Evolutionary conservation across 2,888 invertebrate genomes (phyloP), one percentile per base, ranked within the genome.

Genomic region (Acanthoscelides obtectus): DNA sequence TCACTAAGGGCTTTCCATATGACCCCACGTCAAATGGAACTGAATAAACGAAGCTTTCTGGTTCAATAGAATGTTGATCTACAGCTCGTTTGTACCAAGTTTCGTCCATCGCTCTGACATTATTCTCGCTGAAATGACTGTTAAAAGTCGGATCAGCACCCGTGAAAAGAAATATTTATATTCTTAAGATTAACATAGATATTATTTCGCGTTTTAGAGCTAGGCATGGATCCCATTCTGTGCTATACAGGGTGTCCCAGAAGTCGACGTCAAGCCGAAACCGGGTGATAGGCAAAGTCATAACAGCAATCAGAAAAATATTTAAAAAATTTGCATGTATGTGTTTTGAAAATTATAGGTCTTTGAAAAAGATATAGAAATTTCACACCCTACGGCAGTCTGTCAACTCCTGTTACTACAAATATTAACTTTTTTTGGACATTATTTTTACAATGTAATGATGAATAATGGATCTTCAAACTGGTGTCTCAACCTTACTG

Each of bases 31-130:
- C 92, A 84, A 94, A 94, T 0, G 94, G 94, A 27, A 95, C 93
- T 68, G 96, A 95, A 85, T 93, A 97, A 0, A 97, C 96, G 83
- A 96, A 97, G 83, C 96, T 95, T 80, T 95, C 94, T 0, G 93
- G 93, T 79, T 96, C 95, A 70, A 94, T 90, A 0, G 91, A 87
- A 82, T 96, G 94, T 80, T 96, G 96, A 83, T 97, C 96, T 0
- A 97, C 94, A 0, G 97, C 96, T 70, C 97, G 88, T 78, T 93
- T 93, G 83, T 96, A 97, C 96, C 96, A 97, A 63, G 94, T 90
- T 73, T 94, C 93, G 81, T 97, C 96, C 86, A 94, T 94, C 0
- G 95, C 94, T 75, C 93, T 88, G 0, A 91, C 90, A 82, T 95
- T 92, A 73, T 88, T 89, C 79, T 94, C 93, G 79, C 93, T 93